Percentiles rank a stretch among this genome's conserved stretches.
These are phyloP conservation scores for Varanus komodoensis DNA, from an alignment of 2,113 vertebrate genomes.

Conservation along the genomic window DNA sequence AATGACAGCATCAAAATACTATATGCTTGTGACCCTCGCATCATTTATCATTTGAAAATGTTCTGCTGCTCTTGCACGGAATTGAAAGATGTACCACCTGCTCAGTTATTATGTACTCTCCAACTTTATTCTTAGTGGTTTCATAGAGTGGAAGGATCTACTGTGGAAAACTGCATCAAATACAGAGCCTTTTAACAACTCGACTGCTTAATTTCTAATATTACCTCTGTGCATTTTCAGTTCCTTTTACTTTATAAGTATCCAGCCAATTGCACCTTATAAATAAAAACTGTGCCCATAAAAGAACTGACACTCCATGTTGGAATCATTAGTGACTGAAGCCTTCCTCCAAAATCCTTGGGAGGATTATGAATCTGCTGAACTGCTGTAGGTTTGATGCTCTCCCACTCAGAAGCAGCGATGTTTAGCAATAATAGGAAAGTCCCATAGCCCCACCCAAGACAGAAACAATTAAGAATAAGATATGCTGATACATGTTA, in stretches of 20 bases:
- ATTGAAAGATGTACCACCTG: not conserved
- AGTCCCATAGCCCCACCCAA: not conserved
- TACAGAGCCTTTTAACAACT: not conserved
- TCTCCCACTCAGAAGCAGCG: slow-evolving; percentile 4
- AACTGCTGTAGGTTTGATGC: slow-evolving; percentile 28
- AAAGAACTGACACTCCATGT: not conserved
- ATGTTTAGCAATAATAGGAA: slow-evolving; percentile 4
- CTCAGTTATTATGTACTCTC: not conserved
- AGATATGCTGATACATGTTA: slow-evolving; percentile 8
- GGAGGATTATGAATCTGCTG: slow-evolving; percentile 5
- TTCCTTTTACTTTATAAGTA: not conserved
- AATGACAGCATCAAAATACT: not conserved
- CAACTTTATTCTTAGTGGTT: not conserved
- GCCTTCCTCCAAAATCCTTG: not conserved
- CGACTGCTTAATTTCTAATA: not conserved
- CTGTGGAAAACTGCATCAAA: not conserved
- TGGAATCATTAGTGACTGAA: slow-evolving; percentile 15
- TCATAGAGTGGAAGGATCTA: not conserved
- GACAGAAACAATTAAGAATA: not conserved
- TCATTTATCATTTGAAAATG: not conserved
- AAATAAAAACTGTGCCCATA: not conserved
- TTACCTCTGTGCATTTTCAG: not conserved
- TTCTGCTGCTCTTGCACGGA: no score
- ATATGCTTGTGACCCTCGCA: not conserved
- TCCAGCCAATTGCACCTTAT: not conserved